Evolutionary conservation across 53 echinoderm and acorn worm genomes (phyloP).

Genomic region (Astropecten irregularis): DNA sequence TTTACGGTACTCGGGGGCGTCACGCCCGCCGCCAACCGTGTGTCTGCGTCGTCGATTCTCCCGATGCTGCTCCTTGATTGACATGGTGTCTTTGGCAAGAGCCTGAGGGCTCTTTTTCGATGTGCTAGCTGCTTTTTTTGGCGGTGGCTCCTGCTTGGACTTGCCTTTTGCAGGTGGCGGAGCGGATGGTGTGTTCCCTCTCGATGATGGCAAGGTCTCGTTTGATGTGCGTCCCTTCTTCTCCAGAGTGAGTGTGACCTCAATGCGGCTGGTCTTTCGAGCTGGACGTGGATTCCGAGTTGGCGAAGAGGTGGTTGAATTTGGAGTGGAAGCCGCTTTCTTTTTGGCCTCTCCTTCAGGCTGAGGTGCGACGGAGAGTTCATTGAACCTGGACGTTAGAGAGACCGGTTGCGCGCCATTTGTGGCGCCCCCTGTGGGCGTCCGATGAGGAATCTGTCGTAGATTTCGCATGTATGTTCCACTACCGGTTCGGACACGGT

Average conservation of each 20-base stretch:
- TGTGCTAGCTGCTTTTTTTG: neutral
- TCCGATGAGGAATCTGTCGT: conserved; percentile 18
- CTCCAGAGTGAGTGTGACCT: conserved; percentile 72
- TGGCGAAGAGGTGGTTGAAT: conserved; percentile 25
- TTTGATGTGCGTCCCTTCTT: conserved; percentile 69
- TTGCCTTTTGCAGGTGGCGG: conserved; percentile 20
- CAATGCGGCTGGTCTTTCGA: conserved; percentile 77
- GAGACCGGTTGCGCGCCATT: conserved; percentile 24
- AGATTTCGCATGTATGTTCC: conserved; percentile 44
- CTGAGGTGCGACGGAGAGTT: conserved; percentile 11
- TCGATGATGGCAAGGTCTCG: conserved; percentile 34
- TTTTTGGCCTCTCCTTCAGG: neutral
- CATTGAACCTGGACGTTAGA: conserved; percentile 18
- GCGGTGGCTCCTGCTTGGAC: neutral
- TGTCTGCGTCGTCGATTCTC: conserved; percentile 81
- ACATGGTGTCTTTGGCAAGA: conserved; percentile 65
- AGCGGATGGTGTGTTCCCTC: conserved; percentile 4
- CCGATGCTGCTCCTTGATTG: conserved; percentile 76
- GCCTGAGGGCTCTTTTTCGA: conserved; percentile 12
- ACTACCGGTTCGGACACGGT: conserved; percentile 37
- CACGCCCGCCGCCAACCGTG: conserved; percentile 81
- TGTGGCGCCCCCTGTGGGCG: conserved; percentile 20
- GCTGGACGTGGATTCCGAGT: conserved; percentile 36
- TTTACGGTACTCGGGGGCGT: conserved; percentile 69
- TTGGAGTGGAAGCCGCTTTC: conserved; percentile 3